Evolutionary conservation across 2,888 invertebrate species (phyloP).

Genomic region (Trichopoda pennipes): DNA sequence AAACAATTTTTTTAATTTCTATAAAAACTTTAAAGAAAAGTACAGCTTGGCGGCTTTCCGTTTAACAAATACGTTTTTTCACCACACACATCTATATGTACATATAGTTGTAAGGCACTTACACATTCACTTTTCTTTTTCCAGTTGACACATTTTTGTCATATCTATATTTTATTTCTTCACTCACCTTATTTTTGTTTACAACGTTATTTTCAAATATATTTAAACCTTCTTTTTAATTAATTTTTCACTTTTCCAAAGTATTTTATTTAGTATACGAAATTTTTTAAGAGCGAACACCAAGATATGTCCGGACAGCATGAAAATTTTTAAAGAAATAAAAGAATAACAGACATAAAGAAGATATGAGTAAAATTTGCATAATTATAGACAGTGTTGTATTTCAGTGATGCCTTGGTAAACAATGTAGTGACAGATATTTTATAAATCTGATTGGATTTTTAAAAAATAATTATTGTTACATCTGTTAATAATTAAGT

Average conservation of each 20-base stretch:
- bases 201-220: conserved; percentile 48
- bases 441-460: neutral
- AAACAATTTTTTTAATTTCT: conserved; percentile 45
- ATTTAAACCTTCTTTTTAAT: neutral
- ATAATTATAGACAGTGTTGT: conserved; percentile 51
- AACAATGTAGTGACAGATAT: neutral
- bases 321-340: conserved; percentile 58
- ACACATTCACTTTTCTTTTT: conserved; percentile 39
- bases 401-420: conserved; percentile 19
- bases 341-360: conserved; percentile 45
- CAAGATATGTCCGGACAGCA: conserved; percentile 43
- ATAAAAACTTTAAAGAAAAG: conserved; percentile 43
- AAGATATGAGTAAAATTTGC: conserved; percentile 52
- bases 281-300: conserved; percentile 22
- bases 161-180: conserved; percentile 27
- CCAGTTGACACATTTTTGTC: conserved; percentile 58
- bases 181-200: conserved; percentile 67
- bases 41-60: conserved; percentile 66
- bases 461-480: too few species aligned
- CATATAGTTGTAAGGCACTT: conserved; percentile 21
- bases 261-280: conserved; percentile 47
- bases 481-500: too few species aligned
- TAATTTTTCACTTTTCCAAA: conserved; percentile 31
- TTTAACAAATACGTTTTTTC: conserved; percentile 43
- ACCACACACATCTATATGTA: conserved; percentile 25